phyloP scores from a whole-genome alignment of 2,888 invertebrate species.

The Drosophila nr. medialis region DNA sequence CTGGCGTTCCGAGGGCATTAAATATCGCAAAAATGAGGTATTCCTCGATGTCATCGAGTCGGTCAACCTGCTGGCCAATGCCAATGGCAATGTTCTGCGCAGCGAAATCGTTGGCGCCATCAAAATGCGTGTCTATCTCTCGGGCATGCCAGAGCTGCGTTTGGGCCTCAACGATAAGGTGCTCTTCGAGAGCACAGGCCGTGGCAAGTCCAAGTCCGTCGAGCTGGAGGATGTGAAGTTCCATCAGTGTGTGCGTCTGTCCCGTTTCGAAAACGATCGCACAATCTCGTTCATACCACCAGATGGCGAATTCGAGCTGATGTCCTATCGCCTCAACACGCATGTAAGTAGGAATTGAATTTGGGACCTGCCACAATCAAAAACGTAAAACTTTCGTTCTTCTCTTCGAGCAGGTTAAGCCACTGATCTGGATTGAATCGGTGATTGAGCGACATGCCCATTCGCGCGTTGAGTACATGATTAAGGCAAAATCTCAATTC shows the following conservation, averaged over 20 bases:
- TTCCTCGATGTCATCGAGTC: slow-evolving; percentile 99
- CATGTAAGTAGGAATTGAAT: slow-evolving; percentile 87
- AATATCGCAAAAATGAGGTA: slow-evolving; percentile 99
- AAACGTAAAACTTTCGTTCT: background rate
- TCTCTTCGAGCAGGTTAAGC: slow-evolving; percentile 88
- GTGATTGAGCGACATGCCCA: slow-evolving; percentile 99
- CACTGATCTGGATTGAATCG: slow-evolving; percentile 99
- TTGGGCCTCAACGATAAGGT: slow-evolving; percentile 99
- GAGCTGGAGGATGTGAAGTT: slow-evolving; percentile 99
- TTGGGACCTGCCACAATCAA: background rate
- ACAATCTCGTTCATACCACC: slow-evolving; percentile 99
- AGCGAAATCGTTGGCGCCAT: slow-evolving; percentile 99
- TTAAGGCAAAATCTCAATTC: slow-evolving; percentile 99
- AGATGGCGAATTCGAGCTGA: slow-evolving; percentile 99
- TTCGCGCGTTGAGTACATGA: slow-evolving; percentile 99
- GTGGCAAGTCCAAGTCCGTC: slow-evolving; percentile 98
- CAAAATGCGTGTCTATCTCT: slow-evolving; percentile 99
- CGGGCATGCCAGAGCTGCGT: slow-evolving; percentile 99
- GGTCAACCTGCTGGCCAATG: slow-evolving; percentile 97
- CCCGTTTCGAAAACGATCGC: slow-evolving; percentile 98
- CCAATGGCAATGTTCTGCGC: slow-evolving; percentile 97
- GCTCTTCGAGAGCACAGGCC: slow-evolving; percentile 97
- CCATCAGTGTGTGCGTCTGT: slow-evolving; percentile 98
- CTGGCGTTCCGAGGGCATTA: slow-evolving; percentile 99
- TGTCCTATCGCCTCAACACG: slow-evolving; percentile 98